A percentile compares a stretch with the other conserved stretches of the same genome.
phyloP scores from a whole-genome alignment of 1,140 invertebrate genomes.

The Ceratina australensis region DNA sequence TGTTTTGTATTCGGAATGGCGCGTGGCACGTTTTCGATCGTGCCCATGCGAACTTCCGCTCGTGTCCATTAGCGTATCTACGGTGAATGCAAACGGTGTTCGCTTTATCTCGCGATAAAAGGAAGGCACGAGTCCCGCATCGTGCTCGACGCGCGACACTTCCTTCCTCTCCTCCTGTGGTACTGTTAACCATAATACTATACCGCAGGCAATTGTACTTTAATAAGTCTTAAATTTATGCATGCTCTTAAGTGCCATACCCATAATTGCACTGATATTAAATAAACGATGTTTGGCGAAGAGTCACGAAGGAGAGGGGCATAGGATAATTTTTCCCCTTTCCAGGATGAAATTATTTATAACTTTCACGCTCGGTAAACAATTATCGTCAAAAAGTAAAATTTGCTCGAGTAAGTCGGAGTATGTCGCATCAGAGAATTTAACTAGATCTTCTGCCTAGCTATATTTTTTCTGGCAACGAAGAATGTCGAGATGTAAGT shows the following conservation, averaged over 20 bases:
- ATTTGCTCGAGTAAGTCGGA: neutral
- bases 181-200: constrained; percentile 23
- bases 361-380: constrained; percentile 40
- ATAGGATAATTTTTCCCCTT: too few relatives aligned
- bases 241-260: too few relatives aligned
- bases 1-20: constrained; percentile 24
- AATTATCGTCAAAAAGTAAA: constrained; percentile 43
- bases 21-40: constrained; percentile 22
- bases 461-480: neutral
- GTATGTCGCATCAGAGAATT: constrained; percentile 10
- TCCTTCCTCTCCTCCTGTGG: constrained; percentile 47
- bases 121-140: constrained; percentile 55
- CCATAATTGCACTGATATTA: too few relatives aligned
- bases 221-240: too few relatives aligned
- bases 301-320: too few relatives aligned
- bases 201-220: too few relatives aligned
- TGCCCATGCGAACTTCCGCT: constrained; percentile 42
- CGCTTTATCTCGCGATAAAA: constrained; percentile 60
- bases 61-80: constrained; percentile 32
- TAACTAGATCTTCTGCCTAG: constrained; percentile 5
- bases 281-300: too few relatives aligned
- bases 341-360: constrained; percentile 27
- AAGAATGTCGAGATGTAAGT: neutral
- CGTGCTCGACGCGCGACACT: constrained; percentile 57
- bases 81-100: constrained; percentile 45